Evolutionary conservation across 2,888 invertebrate genomes (phyloP), one percentile per base, ranked within the genome.

Genomic region (Sminthurides aquaticus): DNA sequence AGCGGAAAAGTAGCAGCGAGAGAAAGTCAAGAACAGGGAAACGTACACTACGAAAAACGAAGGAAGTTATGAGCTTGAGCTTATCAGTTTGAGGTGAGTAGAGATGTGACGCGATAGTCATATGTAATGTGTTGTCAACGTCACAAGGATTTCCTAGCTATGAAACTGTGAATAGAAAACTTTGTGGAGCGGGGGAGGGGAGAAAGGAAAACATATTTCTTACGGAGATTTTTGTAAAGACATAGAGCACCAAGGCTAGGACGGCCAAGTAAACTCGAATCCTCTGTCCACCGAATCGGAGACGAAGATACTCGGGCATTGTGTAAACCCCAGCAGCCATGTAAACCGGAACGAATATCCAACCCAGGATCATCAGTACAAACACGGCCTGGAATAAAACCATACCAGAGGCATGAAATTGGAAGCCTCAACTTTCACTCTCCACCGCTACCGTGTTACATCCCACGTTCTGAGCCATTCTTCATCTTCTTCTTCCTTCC

Each of bases 211-310:
- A 34, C 5, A 34, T 5, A 34, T 34, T 5, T 11, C 78, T 78
- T 76, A 82, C 82, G 29, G 82, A 81, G 59, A 82, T 81, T 75
- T 82, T 82, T 5, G 82, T 82, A 75, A 82, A 81, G 20, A 82
- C 78, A 69, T 80, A 82, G 20, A 83, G 76, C 1, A 82, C 75
- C 1, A 83, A 77, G 18, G 82, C 80, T 1, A 83, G 75, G n/a
- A 80, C 78, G 2, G 82, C 80, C 54, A 83, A 77, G 72, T 82
- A 83, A 15, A 83, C 76, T 22, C 82, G 77, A 64, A 83, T 83
- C 57, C 83, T 75, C 71, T 81, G 79, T 18, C 82, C 82, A 3
- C 82, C 82, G 74, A 82, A 82, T 24, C 82, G 74, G n/a, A 73
- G 79, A 67, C 78, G 75, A 22, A 61, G 73, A 72, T 83, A 83